A percentile compares a stretch with the other conserved stretches of the same genome.
Conservation (phyloP, 2,797 vertebrate species). For the Tamandua tetradactyla region DNA sequence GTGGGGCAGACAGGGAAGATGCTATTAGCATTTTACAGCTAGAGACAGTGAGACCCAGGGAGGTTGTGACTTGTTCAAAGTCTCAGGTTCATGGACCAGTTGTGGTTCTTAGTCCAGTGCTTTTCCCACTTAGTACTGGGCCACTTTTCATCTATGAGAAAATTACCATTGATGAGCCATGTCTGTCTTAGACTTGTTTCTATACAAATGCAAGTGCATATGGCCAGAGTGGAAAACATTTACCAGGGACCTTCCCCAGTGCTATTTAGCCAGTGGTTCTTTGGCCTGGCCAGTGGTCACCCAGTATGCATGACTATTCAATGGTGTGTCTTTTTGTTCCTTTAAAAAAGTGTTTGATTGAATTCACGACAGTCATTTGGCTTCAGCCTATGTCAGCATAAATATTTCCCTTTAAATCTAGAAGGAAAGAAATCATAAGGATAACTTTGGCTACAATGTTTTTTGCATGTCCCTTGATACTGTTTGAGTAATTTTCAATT, state of each 20-base stretch:
- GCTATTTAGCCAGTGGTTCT: background rate
- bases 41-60: background rate
- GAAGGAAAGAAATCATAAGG: constrained; percentile 21
- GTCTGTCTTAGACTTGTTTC: background rate
- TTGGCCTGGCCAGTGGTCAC: background rate
- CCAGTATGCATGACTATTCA: accelerated
- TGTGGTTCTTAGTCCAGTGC: background rate
- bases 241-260: background rate
- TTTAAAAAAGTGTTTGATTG: background rate
- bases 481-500: constrained; percentile 70
- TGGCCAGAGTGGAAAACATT: background rate
- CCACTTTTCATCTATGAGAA: background rate
- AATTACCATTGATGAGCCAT: background rate
- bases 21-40: background rate
- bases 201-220: background rate
- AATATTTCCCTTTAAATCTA: background rate
- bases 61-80: background rate
- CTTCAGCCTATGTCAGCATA: background rate
- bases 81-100: background rate
- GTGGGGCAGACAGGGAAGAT: background rate
- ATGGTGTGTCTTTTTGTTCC: background rate
- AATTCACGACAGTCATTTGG: background rate
- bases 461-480: constrained; percentile 78
- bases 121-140: background rate
- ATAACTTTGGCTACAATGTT: background rate